These are phyloP conservation scores for Microcebus tavaratra DNA, from an alignment of 2,113 vertebrate genomes.

Conservation along the genomic window DNA sequence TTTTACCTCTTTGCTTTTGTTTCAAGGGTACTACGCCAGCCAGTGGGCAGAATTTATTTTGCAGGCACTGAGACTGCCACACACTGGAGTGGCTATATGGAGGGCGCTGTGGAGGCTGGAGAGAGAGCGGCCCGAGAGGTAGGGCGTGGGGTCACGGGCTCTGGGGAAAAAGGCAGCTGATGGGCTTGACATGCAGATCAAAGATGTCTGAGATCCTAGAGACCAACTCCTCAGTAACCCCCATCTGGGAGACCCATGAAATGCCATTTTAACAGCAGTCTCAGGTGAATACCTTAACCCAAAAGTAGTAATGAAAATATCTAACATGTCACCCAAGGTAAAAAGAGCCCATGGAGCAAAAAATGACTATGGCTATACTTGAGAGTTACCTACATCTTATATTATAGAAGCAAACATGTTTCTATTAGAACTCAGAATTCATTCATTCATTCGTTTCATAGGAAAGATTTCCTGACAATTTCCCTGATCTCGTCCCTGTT, in stretches of 20 bases:
- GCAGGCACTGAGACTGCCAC: slow-evolving; percentile 97
- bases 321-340: background rate
- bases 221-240: background rate
- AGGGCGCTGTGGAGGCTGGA: slow-evolving; percentile 95
- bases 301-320: slow-evolving; percentile 42
- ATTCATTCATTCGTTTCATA: background rate
- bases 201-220: slow-evolving; percentile 14
- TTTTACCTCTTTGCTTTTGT: slow-evolving; percentile 37
- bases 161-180: background rate
- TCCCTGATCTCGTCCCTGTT: background rate
- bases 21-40: slow-evolving; percentile 93
- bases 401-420: background rate
- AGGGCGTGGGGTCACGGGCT: background rate
- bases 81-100: slow-evolving; percentile 98
- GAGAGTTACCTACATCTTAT: background rate
- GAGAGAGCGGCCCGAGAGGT: slow-evolving; percentile 97
- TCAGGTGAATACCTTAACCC: background rate
- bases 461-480: background rate
- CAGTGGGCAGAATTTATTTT: slow-evolving; percentile 91
- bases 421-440: background rate
- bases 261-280: background rate
- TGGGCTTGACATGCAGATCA: background rate
- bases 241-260: background rate
- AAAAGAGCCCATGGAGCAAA: slow-evolving; percentile 22
- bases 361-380: background rate